Conservation (phyloP, 1,140 invertebrate species). For the Trigoniulus corallinus region DNA sequence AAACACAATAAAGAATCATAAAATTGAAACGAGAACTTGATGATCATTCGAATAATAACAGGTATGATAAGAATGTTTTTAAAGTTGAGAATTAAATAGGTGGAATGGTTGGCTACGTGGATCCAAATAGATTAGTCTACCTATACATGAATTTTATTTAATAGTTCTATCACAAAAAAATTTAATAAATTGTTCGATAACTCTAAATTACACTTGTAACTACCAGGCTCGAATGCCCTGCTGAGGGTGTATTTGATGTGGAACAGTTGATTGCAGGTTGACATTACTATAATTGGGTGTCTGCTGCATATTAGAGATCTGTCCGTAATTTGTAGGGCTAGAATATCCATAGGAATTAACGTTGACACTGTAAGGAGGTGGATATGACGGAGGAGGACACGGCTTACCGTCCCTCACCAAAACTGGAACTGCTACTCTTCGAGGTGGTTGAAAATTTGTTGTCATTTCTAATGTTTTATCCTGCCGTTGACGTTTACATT, state of each 20-base stretch:
- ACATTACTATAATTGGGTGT: conserved; percentile 1
- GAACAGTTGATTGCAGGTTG: conserved; percentile 5
- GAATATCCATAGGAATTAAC: conserved; percentile 1
- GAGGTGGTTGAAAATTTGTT: conserved; percentile 22
- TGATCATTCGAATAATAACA: no score
- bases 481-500: conserved; percentile 30
- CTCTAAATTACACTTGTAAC: no score
- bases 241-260: no score
- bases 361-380: conserved; percentile 4
- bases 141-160: no score
- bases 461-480: conserved; percentile 13
- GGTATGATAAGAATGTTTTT: no score
- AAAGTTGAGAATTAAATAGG: no score
- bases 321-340: not conserved
- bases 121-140: no score
- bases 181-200: no score
- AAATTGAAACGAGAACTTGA: no score
- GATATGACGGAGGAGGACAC: conserved; percentile 19
- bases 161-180: no score
- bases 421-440: conserved; percentile 29
- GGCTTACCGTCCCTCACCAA: conserved; percentile 31
- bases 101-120: no score
- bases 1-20: no score
- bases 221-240: conserved; percentile 12
- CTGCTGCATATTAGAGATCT: not conserved